Conservation (phyloP, 2,113 vertebrate genomes). For the Triplophysa siluroides region DNA sequence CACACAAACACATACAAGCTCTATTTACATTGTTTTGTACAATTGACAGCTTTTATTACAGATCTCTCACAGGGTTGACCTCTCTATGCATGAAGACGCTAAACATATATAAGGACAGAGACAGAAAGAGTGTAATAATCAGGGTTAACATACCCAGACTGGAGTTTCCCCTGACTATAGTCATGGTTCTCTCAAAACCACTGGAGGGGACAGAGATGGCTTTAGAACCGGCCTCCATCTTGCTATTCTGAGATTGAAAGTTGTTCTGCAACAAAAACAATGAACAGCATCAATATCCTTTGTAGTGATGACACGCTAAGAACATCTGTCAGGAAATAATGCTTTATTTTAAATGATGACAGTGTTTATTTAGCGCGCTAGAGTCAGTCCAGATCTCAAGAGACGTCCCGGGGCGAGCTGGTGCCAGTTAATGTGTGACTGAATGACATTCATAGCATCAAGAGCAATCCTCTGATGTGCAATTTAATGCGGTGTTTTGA, state of each 20-base stretch:
- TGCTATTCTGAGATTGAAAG: constrained; percentile 10
- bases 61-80: constrained; percentile 50
- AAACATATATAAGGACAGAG: constrained; percentile 69
- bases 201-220: constrained; percentile 63
- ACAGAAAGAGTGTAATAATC: constrained; percentile 63
- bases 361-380: constrained; percentile 22
- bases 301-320: constrained; percentile 1
- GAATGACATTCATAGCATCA: constrained; percentile 38
- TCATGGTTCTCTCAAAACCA: constrained; percentile 85
- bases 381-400: constrained; percentile 7
- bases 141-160: constrained; percentile 88
- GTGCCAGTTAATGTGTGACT: constrained; percentile 29
- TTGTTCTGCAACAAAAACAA: constrained; percentile 35
- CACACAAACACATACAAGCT: neutral
- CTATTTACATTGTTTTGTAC: neutral
- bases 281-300: constrained; percentile 2
- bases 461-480: constrained; percentile 21
- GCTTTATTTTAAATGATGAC: constrained; percentile 1
- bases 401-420: constrained; percentile 9
- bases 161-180: constrained; percentile 91
- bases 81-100: constrained; percentile 64
- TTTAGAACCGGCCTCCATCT: constrained; percentile 63
- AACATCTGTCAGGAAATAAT: constrained; percentile 19
- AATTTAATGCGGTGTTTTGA: constrained; percentile 12
- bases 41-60: constrained; percentile 18